A percentile compares a stretch with the other conserved stretches of the same genome.
Evolutionary conservation across 2,113 vertebrate genomes (phyloP).

Genomic region (Rafetus swinhoei): DNA sequence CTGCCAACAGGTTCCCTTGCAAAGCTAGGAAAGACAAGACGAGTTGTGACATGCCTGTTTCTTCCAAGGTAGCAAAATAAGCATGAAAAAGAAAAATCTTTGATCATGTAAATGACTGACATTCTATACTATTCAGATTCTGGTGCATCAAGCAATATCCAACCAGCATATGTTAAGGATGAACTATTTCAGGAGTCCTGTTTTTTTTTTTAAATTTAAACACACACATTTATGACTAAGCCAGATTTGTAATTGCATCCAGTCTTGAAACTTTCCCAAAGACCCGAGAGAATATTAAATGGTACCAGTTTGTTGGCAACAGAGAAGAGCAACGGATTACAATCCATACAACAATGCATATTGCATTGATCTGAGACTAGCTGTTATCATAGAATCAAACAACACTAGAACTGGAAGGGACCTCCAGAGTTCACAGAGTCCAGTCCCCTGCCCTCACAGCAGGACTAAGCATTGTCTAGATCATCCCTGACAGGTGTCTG

Average conservation of each 20-base stretch:
- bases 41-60: neutral
- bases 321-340: accelerated
- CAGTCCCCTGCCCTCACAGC: no score
- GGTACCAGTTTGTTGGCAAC: neutral
- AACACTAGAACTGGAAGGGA: no score
- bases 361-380: neutral
- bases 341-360: accelerated
- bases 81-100: neutral
- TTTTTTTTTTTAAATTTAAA: neutral
- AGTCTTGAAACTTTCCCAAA: neutral
- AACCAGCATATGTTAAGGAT: neutral
- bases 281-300: neutral
- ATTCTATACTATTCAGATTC: neutral
- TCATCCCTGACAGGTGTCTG: no score
- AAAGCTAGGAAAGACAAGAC: neutral
- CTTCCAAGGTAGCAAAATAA: neutral
- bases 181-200: neutral
- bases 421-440: no score
- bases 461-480: no score
- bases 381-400: neutral
- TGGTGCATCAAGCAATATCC: neutral
- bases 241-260: neutral
- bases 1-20: neutral
- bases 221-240: neutral
- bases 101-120: neutral